Conservation (phyloP, 2,797 vertebrate genomes). For the Anniella stebbinsi region DNA sequence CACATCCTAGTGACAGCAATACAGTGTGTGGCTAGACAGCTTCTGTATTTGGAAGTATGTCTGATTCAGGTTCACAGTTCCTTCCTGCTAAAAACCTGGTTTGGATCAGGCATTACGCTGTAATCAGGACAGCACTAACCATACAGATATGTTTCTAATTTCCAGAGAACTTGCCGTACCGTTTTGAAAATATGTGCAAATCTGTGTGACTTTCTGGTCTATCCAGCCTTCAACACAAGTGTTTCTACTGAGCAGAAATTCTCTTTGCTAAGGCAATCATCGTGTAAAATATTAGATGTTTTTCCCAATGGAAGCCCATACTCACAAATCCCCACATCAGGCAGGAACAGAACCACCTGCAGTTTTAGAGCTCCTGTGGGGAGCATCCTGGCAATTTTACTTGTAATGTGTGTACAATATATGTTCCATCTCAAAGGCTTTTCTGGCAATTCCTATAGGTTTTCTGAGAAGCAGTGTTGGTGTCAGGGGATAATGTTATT, state of each 20-base stretch:
- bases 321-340: constrained; percentile 36
- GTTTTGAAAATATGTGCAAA: neutral
- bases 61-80: neutral
- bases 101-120: neutral
- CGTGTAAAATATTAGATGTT: constrained; percentile 31
- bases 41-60: neutral
- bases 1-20: neutral
- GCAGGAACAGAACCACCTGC: constrained; percentile 48
- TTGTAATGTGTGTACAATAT: constrained; percentile 38
- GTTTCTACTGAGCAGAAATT: constrained; percentile 30
- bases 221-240: neutral
- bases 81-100: neutral
- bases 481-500: constrained; percentile 42
- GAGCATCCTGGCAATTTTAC: constrained; percentile 54
- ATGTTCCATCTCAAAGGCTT: constrained; percentile 29
- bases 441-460: constrained; percentile 42
- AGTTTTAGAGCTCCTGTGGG: constrained; percentile 50
- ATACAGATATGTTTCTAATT: neutral
- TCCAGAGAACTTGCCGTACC: neutral
- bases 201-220: constrained; percentile 22
- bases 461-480: constrained; percentile 25
- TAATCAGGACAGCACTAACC: neutral
- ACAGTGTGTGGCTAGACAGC: neutral
- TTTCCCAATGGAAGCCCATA: constrained; percentile 36
- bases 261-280: constrained; percentile 42